phyloP scores from a whole-genome alignment of 2,113 vertebrate species.

The Triplophysa rosa region DNA sequence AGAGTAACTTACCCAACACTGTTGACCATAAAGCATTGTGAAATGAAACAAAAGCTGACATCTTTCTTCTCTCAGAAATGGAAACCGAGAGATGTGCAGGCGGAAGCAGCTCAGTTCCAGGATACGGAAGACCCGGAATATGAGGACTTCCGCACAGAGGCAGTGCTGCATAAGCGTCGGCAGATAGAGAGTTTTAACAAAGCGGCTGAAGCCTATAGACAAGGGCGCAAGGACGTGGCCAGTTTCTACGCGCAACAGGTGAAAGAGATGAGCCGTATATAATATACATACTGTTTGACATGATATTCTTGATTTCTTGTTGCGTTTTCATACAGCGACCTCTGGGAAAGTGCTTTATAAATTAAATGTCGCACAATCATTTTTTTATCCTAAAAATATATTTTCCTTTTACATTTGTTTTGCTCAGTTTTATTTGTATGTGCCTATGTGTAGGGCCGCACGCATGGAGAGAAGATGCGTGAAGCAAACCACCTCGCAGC shows the following conservation, averaged over 20 bases:
- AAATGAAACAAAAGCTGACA: neutral
- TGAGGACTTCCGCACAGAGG: slow-evolving; percentile 89
- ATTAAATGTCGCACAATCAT: no score
- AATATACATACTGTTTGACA: neutral
- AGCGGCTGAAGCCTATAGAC: slow-evolving; percentile 86
- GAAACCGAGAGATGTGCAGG: slow-evolving; percentile 52
- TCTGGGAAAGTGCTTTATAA: no score
- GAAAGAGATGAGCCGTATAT: slow-evolving; percentile 2
- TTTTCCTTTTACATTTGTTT: neutral
- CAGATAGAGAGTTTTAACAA: slow-evolving; percentile 86
- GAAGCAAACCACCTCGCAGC: slow-evolving; percentile 91
- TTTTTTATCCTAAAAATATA: no score
- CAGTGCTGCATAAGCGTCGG: slow-evolving; percentile 82
- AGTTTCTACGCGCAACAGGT: slow-evolving; percentile 95
- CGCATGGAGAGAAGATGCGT: slow-evolving; percentile 90
- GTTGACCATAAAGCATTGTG: neutral
- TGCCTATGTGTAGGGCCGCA: slow-evolving; percentile 74
- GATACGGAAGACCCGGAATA: slow-evolving; percentile 88
- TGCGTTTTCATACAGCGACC: no score
- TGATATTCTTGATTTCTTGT: no score
- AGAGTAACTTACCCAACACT: no score
- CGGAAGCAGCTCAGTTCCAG: slow-evolving; percentile 72
- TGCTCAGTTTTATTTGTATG: slow-evolving; percentile 16
- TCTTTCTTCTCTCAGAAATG: slow-evolving; percentile 55
- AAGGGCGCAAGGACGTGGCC: slow-evolving; percentile 88